Conservation (phyloP, 2,888 invertebrate species). For the Eucera pruinosa region DNA sequence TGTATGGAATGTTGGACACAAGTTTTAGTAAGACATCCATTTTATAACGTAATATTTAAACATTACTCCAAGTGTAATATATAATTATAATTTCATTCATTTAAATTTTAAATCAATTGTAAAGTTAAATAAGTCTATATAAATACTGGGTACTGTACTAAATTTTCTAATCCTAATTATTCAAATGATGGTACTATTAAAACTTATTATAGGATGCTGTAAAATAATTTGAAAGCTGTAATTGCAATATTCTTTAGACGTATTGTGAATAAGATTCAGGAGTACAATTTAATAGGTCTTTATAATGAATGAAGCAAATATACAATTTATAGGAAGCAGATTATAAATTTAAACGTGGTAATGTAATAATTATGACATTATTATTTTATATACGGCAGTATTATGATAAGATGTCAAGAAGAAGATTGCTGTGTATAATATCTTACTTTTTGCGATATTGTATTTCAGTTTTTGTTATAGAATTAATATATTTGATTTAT, state of each 20-base stretch:
- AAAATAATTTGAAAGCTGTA: constrained; percentile 12
- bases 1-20: too few relatives aligned
- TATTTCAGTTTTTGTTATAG: constrained; percentile 16
- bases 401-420: constrained; percentile 42
- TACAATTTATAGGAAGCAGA: constrained; percentile 15
- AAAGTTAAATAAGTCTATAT: constrained; percentile 10
- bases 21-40: constrained; percentile 14
- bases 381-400: constrained; percentile 46
- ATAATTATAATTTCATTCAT: constrained; percentile 11
- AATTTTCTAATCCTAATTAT: constrained; percentile 16
- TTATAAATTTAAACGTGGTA: constrained; percentile 23
- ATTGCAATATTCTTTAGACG: constrained; percentile 6
- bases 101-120: neutral
- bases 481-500: constrained; percentile 51
- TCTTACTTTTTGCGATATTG: constrained; percentile 20
- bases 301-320: constrained; percentile 10
- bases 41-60: constrained; percentile 20
- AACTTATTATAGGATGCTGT: neutral
- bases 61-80: constrained; percentile 18
- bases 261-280: neutral
- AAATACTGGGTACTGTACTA: neutral
- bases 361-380: constrained; percentile 25
- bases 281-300: neutral
- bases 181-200: neutral
- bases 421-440: constrained; percentile 17